These are phyloP conservation scores for Zootermopsis nevadensis DNA, from an alignment of 2,888 invertebrate genomes.

Conservation along the genomic window DNA sequence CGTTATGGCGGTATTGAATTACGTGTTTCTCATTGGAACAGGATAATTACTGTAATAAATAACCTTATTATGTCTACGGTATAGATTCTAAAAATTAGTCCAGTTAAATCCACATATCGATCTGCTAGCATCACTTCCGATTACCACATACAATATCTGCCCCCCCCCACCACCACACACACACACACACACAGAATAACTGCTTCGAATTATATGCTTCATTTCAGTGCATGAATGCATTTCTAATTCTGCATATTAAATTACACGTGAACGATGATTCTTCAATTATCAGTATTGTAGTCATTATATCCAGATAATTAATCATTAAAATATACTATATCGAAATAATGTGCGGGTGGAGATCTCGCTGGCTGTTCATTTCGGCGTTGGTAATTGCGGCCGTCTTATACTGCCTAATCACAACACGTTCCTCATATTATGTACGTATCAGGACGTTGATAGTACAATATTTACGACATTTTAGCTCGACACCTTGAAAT, in stretches of 20 bases:
- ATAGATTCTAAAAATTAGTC: too few relatives aligned
- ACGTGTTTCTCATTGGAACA: too few relatives aligned
- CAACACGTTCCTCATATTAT: background rate
- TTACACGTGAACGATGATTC: background rate
- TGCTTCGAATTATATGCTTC: constrained; percentile 11
- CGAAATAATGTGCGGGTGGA: background rate
- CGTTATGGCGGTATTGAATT: too few relatives aligned
- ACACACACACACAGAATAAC: background rate
- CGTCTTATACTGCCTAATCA: background rate
- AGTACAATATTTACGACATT: too few relatives aligned
- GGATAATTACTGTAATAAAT: too few relatives aligned
- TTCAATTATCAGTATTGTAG: background rate
- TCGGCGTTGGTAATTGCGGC: background rate
- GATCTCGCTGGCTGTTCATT: background rate
- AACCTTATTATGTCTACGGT: too few relatives aligned
- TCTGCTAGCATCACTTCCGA: too few relatives aligned
- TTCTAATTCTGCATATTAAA: background rate
- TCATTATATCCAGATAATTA: background rate
- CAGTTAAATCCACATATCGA: too few relatives aligned
- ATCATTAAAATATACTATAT: background rate
- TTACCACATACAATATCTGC: background rate
- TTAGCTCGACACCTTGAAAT: too few relatives aligned
- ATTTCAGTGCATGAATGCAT: background rate
- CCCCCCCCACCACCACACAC: too few relatives aligned
- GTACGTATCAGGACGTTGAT: too few relatives aligned